Evolutionary conservation across 2,797 vertebrate species (phyloP), one percentile per base, ranked within the genome.

Genomic region (Tragelaphus oryx): DNA sequence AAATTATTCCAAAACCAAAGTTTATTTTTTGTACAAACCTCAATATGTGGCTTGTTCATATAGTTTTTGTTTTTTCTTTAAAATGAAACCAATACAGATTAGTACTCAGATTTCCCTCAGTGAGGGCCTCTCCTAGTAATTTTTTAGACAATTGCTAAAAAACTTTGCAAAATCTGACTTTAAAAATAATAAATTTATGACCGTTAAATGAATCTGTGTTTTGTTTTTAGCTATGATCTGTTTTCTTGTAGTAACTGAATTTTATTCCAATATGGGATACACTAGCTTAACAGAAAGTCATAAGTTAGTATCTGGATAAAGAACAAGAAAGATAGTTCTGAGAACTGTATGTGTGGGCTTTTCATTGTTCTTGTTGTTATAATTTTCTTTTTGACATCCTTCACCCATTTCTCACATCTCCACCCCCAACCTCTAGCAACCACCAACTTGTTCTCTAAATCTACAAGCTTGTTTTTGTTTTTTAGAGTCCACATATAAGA

Each of bases 11-110:
- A 83, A 93, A 92, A 92, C 28, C 37, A 88, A 79, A 88, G 24
- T 16, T 85, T 55, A 22, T 86, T 92, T 50, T 55, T 55, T 65
- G n/a, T 16, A 76, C 52, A 82, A 82, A 78, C 46, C 1, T 82
- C 60, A n/a, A 7, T 24, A 60, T 65, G 28, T 28, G 22, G 33
- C 14, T 37, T 84, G 28, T 28, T 78, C 71, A 55, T 82, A 2
- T 87, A 46, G 3, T 28, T 86, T 90, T 55, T 81, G 22, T 89
- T 92, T 82, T 65, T 79, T 59, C 7, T 55, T 59, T 30, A 93
- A 81, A 91, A 82, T 41, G 30, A 88, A 97, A 93, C 55, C 55
- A 89, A 79, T 57, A 92, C 8, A 80, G 68, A 86, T 59, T 9
- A 24, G 54, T 54, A 59, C 22, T 95, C 52, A 89, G 22, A 79